These are phyloP conservation scores for Notolepis coatsorum DNA, from an alignment of 2,797 vertebrate species.

Conservation along the genomic window DNA sequence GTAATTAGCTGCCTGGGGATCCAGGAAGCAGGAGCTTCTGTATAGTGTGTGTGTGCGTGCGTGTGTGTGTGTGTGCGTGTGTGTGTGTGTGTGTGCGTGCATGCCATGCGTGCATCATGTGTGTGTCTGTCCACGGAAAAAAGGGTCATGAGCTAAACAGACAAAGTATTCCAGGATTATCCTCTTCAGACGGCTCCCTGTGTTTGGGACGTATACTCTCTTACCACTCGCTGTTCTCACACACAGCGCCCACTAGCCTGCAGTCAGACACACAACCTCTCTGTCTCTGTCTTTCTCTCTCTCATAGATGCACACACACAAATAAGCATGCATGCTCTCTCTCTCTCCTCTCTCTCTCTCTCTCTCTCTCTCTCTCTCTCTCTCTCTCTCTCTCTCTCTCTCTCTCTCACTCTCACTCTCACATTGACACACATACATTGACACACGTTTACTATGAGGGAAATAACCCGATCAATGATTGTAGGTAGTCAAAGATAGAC, in stretches of 20 bases:
- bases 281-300: neutral
- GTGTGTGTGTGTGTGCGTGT: constrained; percentile 30
- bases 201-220: constrained; percentile 43
- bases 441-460: too few species aligned
- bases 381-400: neutral
- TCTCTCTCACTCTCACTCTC: neutral
- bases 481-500: too few species aligned
- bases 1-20: constrained; percentile 67
- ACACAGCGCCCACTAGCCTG: constrained; percentile 14
- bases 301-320: too few species aligned
- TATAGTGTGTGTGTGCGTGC: constrained; percentile 31
- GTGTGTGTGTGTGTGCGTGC: neutral
- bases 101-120: neutral
- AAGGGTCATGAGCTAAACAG: constrained; percentile 53
- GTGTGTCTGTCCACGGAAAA: constrained; percentile 38
- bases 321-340: constrained; percentile 17
- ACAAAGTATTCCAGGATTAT: constrained; percentile 60
- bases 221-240: constrained; percentile 45
- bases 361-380: neutral
- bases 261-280: constrained; percentile 24
- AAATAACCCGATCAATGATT: too few species aligned
- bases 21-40: constrained; percentile 47
- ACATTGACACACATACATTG: too few species aligned
- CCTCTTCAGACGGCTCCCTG: constrained; percentile 43
- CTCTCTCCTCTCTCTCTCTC: neutral